Percentiles rank a stretch among this genome's conserved stretches.
phyloP scores from a whole-genome alignment of 2,888 invertebrate species.

The Drosophila flavopinicola region DNA sequence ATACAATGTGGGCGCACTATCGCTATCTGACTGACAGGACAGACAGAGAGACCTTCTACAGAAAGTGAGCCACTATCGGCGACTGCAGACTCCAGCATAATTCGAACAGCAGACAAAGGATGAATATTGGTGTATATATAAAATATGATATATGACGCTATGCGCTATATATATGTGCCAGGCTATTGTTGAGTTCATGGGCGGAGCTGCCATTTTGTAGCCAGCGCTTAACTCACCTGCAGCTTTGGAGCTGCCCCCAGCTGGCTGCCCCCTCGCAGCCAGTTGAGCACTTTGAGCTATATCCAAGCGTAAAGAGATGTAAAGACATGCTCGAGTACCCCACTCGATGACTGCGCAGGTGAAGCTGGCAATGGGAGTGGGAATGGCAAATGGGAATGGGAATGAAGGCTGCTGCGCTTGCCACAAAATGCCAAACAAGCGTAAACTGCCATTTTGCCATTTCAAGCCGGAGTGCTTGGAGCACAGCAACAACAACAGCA shows the following conservation, averaged over 20 bases:
- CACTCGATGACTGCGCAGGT: slow-evolving; percentile 69
- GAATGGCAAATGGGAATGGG: background rate
- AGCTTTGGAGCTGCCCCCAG: too few species aligned
- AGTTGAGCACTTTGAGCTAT: slow-evolving; percentile 59
- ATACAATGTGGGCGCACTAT: slow-evolving; percentile 57
- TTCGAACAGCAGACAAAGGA: slow-evolving; percentile 24
- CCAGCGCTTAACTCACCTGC: slow-evolving; percentile 13
- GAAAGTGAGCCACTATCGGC: slow-evolving; percentile 32
- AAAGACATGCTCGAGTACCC: slow-evolving; percentile 76
- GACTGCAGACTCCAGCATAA: slow-evolving; percentile 20
- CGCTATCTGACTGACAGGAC: slow-evolving; percentile 33
- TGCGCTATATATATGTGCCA: background rate
- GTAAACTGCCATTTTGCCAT: slow-evolving; percentile 76
- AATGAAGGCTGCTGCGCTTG: slow-evolving; percentile 30
- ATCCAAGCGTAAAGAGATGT: slow-evolving; percentile 78
- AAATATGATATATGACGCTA: background rate
- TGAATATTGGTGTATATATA: too few species aligned
- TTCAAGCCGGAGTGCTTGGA: slow-evolving; percentile 51
- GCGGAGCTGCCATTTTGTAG: slow-evolving; percentile 55
- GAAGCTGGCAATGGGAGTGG: slow-evolving; percentile 10
- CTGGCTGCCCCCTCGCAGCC: background rate
- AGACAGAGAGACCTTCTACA: slow-evolving; percentile 43
- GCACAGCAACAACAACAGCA: slow-evolving; percentile 23
- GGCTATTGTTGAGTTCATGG: slow-evolving; percentile 3
- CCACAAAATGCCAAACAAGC: slow-evolving; percentile 75